Evolutionary conservation across 2,113 vertebrate genomes (phyloP), one percentile per base, ranked within the genome.

Genomic region (Microtus richardsoni): DNA sequence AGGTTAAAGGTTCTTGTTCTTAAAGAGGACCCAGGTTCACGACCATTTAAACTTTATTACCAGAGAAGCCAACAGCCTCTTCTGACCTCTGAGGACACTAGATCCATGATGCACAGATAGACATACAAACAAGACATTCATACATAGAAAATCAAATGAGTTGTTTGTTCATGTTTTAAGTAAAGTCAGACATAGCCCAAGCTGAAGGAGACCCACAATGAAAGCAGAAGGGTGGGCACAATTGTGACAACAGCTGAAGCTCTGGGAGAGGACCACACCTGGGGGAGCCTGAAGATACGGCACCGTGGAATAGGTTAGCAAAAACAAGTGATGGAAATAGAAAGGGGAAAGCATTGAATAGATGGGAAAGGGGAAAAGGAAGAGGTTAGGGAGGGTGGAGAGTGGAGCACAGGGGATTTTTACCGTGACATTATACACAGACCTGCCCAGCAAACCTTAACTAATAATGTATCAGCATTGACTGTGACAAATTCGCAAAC

Each of bases 341-440:
- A 70, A 70, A 78, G 47, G 39, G 79, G 21, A 28, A 41, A 78
- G 19, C 64, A n/a, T 21, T 28, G 28, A 47, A 21, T 11, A 33
- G 28, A 14, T 33, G 28, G 60, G 1, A 44, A 13, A 83, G 2
- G 1, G 4, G 66, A 26, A 66, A 33, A 33, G 19, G 3, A 3
- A 47, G 60, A 41, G 24, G 1, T 4, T 47, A 44, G 13, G 74
- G 24, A 70, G 49, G 49, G 49, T 49, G 36, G 68, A 7, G 13
- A 0, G 52, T 17, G 12, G 24, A 0, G 14, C n/a, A 4, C 58
- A 41, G n/a, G 41, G n/a, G 14, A 26, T 44, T 24, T 28, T 41
- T 62, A 39, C 54, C 8, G 22, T 17, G 58, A 9, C n/a, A 39
- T 41, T 62, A 41, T 10, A 26, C 58, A 83, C 54, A 30, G 60